These are phyloP conservation scores for Corythoichthys intestinalis DNA, from an alignment of 2,113 vertebrate species.

Conservation along the genomic window DNA sequence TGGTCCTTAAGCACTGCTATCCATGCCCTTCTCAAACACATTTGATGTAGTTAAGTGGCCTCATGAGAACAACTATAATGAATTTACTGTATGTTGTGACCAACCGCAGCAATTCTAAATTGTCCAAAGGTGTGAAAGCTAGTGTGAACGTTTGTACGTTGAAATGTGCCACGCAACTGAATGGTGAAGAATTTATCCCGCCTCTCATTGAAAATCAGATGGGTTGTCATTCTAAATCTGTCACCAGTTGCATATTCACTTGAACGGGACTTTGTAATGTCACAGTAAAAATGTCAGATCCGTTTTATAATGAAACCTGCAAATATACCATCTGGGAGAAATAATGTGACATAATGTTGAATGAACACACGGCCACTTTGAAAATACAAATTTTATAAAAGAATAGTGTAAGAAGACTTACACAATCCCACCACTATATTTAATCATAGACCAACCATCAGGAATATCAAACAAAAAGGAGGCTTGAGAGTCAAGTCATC, in stretches of 20 bases:
- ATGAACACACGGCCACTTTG: not conserved
- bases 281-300: not conserved
- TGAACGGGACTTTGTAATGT: too few species aligned
- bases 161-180: too few species aligned
- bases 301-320: conserved; percentile 11
- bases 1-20: too few species aligned
- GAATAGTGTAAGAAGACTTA: conserved; percentile 5
- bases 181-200: too few species aligned
- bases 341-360: not conserved
- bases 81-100: too few species aligned
- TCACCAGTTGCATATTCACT: too few species aligned
- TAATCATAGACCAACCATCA: conserved; percentile 29
- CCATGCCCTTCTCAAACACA: too few species aligned
- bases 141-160: not conserved
- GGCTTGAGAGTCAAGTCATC: conserved; percentile 28
- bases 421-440: conserved; percentile 26
- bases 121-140: not conserved
- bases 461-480: conserved; percentile 31
- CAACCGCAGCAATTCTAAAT: not conserved
- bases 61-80: too few species aligned
- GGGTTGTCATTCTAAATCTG: too few species aligned
- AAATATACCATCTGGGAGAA: conserved; percentile 17
- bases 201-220: too few species aligned
- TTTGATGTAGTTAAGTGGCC: too few species aligned
- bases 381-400: conserved; percentile 20